These are phyloP conservation scores for Rhea americana DNA, from an alignment of 2,113 vertebrate genomes.

Conservation along the genomic window DNA sequence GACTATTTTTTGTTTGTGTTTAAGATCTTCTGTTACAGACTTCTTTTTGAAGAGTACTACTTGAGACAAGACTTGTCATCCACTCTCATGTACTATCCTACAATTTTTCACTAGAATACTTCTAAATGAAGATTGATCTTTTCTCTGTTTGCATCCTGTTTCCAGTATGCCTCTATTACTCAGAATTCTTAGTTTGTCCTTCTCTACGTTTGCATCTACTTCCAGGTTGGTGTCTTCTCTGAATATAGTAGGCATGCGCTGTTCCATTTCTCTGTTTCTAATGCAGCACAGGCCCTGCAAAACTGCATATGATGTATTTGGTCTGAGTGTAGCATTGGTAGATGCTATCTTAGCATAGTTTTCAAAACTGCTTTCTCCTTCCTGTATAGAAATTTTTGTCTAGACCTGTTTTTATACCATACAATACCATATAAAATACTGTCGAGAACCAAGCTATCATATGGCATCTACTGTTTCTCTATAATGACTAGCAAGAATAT, in stretches of 20 bases:
- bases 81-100: neutral
- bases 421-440: neutral
- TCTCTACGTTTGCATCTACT: neutral
- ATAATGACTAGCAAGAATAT: neutral
- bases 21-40: neutral
- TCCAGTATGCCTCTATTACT: neutral
- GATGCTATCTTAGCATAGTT: neutral
- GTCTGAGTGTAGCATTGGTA: neutral
- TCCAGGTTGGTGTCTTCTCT: neutral
- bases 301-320: neutral
- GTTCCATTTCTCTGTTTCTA: neutral
- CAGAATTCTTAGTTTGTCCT: neutral
- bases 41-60: neutral
- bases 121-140: neutral
- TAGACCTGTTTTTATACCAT: neutral
- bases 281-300: neutral
- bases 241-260: neutral
- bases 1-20: neutral
- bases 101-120: neutral
- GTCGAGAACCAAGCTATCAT: neutral
- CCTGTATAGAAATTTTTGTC: neutral
- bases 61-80: neutral
- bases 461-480: neutral
- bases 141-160: neutral
- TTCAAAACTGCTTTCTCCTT: neutral